phyloP scores from a whole-genome alignment of 2,797 vertebrate species.

The Enteromius trimaculatus region DNA sequence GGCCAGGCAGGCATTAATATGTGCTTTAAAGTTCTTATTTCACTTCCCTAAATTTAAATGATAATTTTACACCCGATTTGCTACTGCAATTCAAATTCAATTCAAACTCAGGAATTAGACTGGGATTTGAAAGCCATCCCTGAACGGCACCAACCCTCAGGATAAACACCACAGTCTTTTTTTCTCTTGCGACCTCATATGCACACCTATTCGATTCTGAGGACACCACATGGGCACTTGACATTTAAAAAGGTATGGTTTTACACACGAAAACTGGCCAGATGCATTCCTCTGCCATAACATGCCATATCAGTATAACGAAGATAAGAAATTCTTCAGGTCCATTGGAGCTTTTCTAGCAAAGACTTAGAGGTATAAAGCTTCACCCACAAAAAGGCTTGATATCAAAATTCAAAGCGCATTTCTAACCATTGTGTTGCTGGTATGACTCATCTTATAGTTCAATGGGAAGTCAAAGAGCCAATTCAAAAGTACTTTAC shows the following conservation, averaged over 20 bases:
- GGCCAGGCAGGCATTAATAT: background rate
- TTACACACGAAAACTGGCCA: slow-evolving; percentile 14
- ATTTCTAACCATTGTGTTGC: slow-evolving; percentile 27
- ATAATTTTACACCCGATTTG: background rate
- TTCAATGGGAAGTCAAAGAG: slow-evolving; percentile 53
- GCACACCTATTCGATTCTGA: background rate
- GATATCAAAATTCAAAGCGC: slow-evolving; percentile 55
- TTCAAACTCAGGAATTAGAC: slow-evolving; percentile 5
- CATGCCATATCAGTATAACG: slow-evolving; percentile 31
- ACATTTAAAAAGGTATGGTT: slow-evolving; percentile 38
- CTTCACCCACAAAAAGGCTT: slow-evolving; percentile 12
- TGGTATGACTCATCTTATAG: slow-evolving; percentile 56
- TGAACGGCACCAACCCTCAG: background rate
- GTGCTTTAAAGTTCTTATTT: background rate
- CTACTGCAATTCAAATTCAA: slow-evolving; percentile 1
- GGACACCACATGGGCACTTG: background rate
- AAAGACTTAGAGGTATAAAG: slow-evolving; percentile 21
- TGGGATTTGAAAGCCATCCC: background rate
- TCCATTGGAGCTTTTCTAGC: slow-evolving; percentile 13
- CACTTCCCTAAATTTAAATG: background rate
- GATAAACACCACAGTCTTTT: background rate
- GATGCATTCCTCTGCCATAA: slow-evolving; percentile 12
- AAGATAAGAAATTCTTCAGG: slow-evolving; percentile 35
- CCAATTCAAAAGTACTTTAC: slow-evolving; percentile 55
- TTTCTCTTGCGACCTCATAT: background rate